Base-by-base conservation (phyloP, 1,140 invertebrate species). In the Nixonia krombeini region DNA sequence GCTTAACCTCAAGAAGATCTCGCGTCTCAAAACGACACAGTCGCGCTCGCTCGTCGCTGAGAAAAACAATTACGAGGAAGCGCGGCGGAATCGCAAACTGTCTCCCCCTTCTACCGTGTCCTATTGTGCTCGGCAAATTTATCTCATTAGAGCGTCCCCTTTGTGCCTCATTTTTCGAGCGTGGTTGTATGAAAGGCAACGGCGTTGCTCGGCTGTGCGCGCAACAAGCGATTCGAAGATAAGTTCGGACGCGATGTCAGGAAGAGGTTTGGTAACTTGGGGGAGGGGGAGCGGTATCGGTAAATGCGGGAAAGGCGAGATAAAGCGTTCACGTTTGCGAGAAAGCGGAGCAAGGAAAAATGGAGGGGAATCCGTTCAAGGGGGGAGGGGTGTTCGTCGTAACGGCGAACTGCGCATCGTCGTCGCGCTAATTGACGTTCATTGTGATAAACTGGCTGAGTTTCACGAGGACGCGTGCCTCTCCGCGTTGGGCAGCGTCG, bases 181-280 rank as follows among this genome's bases (percentile, higher is more conserved):
- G 15, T 37, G 6, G 12, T 37, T 37, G 35, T 37, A 37, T 37
- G 35, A 37, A 37, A 37, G 35, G 35, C 5, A 37, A 16, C 35
- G 35, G 12, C 5, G 35, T 37, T 5, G 17, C 17, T 37, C 17
- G n/a, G n/a, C n/a, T n/a, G 17, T 37, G 35, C 35, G n/a, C n/a
- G 35, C 17, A 37, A 37, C 35, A 37, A 16, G 35, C 35, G 35
- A 37, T 37, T 37, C 17, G 35, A 37, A 16, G 35, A 37, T 37
- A 37, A 37, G 35, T 37, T 15, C 12, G 10, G 4, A 37, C 35
- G 29, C 9, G 29, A 37, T 16, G 12, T n/a, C n/a, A n/a, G n/a
- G n/a, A n/a, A n/a, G n/a, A n/a, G n/a, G n/a, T n/a, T n/a, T n/a
- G n/a, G n/a, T n/a, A n/a, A n/a, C n/a, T n/a, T n/a, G n/a, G n/a